Evolutionary conservation across 2,797 vertebrate species (phyloP).

Genomic region (Platalea minor): DNA sequence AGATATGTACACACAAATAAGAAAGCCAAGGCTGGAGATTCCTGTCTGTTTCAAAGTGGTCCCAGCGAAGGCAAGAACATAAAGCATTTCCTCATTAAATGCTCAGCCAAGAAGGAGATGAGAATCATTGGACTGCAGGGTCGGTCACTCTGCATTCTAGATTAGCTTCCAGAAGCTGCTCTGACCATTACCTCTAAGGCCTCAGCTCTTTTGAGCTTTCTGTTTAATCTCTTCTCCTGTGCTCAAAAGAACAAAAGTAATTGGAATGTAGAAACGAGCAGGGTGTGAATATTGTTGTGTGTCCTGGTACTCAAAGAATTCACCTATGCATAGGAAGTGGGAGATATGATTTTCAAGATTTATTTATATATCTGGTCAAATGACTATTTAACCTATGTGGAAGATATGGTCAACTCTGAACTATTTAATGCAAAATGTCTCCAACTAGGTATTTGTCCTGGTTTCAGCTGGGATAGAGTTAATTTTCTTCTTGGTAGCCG

Average conservation of each 20-base stretch:
- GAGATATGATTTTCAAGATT: not conserved
- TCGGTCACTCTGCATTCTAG: not conserved
- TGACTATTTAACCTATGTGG: not conserved
- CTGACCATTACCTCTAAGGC: not conserved
- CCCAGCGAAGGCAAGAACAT: not conserved
- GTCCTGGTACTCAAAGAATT: not conserved
- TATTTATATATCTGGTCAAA: not conserved
- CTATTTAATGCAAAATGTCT: not conserved
- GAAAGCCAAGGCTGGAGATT: not conserved
- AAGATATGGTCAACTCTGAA: not conserved
- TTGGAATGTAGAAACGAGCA: not conserved
- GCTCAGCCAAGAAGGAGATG: not conserved
- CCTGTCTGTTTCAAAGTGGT: not conserved
- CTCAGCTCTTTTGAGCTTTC: not conserved
- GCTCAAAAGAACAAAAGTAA: not conserved
- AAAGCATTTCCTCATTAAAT: not conserved
- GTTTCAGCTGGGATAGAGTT: too few species aligned
- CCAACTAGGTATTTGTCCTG: not conserved
- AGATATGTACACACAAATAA: not conserved
- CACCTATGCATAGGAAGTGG: not conserved
- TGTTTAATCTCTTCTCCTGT: not conserved
- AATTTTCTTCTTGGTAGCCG: too few species aligned
- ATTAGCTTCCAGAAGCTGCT: not conserved
- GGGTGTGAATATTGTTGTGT: not conserved
- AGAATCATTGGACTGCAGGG: accelerated